Conservation (phyloP, 2,888 invertebrate genomes). For the Brenthis hecate region DNA sequence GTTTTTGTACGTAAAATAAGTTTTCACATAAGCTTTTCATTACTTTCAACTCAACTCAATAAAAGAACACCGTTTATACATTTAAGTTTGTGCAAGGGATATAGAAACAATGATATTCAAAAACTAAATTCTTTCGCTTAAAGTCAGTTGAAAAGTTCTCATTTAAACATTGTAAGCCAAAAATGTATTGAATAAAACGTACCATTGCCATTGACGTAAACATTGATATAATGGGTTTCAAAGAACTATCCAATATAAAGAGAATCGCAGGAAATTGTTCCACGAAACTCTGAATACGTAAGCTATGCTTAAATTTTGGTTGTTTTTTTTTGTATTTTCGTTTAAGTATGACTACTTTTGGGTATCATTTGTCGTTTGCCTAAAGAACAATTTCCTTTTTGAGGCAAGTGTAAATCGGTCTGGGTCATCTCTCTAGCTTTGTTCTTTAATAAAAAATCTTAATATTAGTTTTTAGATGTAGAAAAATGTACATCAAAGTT, state of each 20-base stretch:
- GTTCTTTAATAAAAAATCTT: no score
- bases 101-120: neutral
- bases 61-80: neutral
- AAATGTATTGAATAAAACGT: conserved; percentile 21
- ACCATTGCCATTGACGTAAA: conserved; percentile 25
- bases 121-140: conserved; percentile 1
- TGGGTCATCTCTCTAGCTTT: neutral
- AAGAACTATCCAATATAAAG: conserved; percentile 34
- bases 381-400: conserved; percentile 12
- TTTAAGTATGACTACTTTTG: conserved; percentile 9
- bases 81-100: neutral
- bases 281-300: conserved; percentile 26
- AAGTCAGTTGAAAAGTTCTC: conserved; percentile 15
- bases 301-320: conserved; percentile 12
- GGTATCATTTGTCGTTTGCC: conserved; percentile 6
- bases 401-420: conserved; percentile 2
- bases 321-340: conserved; percentile 13
- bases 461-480: no score
- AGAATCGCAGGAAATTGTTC: conserved; percentile 34
- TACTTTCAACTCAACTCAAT: no score
- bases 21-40: no score
- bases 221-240: conserved; percentile 33
- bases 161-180: conserved; percentile 22
- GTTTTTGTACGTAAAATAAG: no score
- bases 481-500: no score